Conservation (phyloP, 2,888 invertebrate genomes). For the Rapana venosa region DNA sequence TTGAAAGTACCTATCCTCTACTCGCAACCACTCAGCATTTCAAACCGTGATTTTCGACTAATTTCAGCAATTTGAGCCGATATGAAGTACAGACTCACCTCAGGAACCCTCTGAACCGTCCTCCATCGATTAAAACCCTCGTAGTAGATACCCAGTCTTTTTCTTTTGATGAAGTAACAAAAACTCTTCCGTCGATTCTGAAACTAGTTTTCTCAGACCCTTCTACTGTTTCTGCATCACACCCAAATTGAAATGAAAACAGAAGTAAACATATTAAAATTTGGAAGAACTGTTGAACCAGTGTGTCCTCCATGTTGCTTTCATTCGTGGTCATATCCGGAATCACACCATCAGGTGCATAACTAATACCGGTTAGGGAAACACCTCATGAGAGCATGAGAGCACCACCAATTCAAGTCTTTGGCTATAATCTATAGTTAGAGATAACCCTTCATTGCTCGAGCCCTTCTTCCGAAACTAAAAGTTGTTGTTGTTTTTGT, state of each 20-base stretch:
- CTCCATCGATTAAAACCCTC: slow-evolving; percentile 88
- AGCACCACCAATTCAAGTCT: too few relatives aligned
- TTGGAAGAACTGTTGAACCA: slow-evolving; percentile 47
- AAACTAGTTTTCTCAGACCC: slow-evolving; percentile 56
- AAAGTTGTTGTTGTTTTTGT: too few relatives aligned
- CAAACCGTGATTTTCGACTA: too few relatives aligned
- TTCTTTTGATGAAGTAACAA: slow-evolving; percentile 70
- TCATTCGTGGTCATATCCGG: not conserved
- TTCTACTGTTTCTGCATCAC: slow-evolving; percentile 51
- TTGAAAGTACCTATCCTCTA: too few relatives aligned
- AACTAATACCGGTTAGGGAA: not conserved
- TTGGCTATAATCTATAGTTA: too few relatives aligned
- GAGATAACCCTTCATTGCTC: too few relatives aligned
- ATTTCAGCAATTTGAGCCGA: not conserved
- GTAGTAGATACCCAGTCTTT: slow-evolving; percentile 75
- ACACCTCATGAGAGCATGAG: not conserved
- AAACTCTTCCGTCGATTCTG: slow-evolving; percentile 74
- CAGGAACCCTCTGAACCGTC: slow-evolving; percentile 91
- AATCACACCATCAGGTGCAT: not conserved
- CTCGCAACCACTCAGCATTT: too few relatives aligned
- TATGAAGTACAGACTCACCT: slow-evolving; percentile 78
- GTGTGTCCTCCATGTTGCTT: slow-evolving; percentile 52
- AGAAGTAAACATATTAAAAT: slow-evolving; percentile 50
- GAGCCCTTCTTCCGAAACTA: too few relatives aligned
- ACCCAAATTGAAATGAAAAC: slow-evolving; percentile 49